A percentile compares a stretch with the other conserved stretches of the same genome.
phyloP scores from a whole-genome alignment of 53 echinoderm and acorn worm genomes.

The Actinopyga echinites region DNA sequence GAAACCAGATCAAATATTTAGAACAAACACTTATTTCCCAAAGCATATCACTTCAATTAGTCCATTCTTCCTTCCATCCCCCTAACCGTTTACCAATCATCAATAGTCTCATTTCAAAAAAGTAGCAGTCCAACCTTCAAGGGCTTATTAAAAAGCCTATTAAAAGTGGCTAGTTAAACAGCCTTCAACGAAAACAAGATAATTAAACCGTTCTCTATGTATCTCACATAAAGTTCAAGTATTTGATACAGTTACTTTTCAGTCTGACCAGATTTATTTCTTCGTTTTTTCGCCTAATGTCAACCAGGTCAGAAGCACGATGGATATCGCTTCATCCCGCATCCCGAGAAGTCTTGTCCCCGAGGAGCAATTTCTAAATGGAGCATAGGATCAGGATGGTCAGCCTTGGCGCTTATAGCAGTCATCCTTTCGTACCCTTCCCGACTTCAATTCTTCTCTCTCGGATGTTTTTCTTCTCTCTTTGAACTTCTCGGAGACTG shows the following conservation, averaged over 20 bases:
- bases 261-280: constrained; percentile 23
- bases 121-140: constrained; percentile 17
- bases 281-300: constrained; percentile 13
- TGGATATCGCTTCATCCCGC: constrained; percentile 14
- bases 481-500: neutral
- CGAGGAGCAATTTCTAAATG: constrained; percentile 47
- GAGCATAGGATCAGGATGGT: constrained; percentile 30
- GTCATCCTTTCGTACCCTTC: constrained; percentile 17
- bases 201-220: constrained; percentile 25
- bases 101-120: neutral
- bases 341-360: constrained; percentile 17
- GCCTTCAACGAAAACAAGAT: constrained; percentile 9
- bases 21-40: constrained; percentile 38
- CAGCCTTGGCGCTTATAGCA: constrained; percentile 4
- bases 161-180: constrained; percentile 40
- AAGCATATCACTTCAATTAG: constrained; percentile 30
- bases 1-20: constrained; percentile 37
- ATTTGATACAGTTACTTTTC: constrained; percentile 21
- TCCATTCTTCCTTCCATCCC: neutral
- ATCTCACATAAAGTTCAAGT: constrained; percentile 47
- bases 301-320: constrained; percentile 27
- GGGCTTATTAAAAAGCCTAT: constrained; percentile 39
- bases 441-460: neutral
- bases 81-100: constrained; percentile 18
- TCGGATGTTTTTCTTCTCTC: neutral